These are phyloP conservation scores for Eurypyga helias DNA, from an alignment of 2,113 vertebrate genomes.

Conservation along the genomic window DNA sequence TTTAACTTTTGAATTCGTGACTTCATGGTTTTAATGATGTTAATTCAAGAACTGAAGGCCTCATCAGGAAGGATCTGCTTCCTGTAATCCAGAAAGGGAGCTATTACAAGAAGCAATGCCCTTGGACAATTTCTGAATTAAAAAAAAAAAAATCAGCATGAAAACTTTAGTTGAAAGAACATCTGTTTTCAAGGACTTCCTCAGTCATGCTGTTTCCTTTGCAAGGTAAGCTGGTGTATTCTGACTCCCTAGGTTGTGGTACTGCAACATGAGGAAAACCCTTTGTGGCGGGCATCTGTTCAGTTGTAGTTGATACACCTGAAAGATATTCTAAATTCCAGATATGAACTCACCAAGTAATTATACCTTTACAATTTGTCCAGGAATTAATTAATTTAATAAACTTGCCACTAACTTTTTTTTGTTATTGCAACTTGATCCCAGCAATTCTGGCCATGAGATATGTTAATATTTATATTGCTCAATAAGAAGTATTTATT, in stretches of 20 bases:
- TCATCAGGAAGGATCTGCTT: not conserved
- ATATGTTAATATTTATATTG: not conserved
- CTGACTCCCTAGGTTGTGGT: conserved; percentile 28
- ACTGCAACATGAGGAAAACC: conserved; percentile 20
- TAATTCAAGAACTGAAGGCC: not conserved
- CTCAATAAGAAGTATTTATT: not conserved
- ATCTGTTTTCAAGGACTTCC: conserved; percentile 69
- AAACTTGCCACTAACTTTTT: not conserved
- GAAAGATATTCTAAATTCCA: not conserved
- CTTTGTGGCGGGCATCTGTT: conserved; percentile 43
- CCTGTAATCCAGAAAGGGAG: not conserved
- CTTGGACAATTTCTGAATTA: conserved; percentile 23
- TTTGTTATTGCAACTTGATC: not conserved
- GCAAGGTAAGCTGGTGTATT: conserved; percentile 29
- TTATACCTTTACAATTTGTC: not conserved
- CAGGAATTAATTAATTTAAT: not conserved
- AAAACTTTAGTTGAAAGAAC: conserved; percentile 27
- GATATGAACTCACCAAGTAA: not conserved
- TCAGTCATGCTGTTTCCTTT: conserved; percentile 53
- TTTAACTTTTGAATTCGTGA: not conserved
- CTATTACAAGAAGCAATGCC: not conserved
- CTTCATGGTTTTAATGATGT: not conserved
- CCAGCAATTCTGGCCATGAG: not conserved
- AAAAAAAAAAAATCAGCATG: not conserved
- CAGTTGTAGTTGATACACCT: not conserved